phyloP scores from a whole-genome alignment of 2,888 invertebrate species.

The Leucophora obtusa region DNA sequence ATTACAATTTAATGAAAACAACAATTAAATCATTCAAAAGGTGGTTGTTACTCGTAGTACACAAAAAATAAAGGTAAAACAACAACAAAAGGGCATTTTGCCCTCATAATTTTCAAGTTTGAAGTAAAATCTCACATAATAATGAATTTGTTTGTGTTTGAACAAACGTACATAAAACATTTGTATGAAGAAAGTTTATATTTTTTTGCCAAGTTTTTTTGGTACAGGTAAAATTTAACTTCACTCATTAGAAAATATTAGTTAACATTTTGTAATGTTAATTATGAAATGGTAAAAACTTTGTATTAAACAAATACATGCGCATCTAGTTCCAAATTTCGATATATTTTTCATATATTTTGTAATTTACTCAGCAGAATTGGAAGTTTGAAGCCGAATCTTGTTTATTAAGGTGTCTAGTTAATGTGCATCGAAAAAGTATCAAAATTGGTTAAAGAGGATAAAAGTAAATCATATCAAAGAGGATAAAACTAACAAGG shows the following conservation, averaged over 20 bases:
- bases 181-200: constrained; percentile 3
- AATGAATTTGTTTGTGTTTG: constrained; percentile 29
- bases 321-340: too few species aligned
- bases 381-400: too few species aligned
- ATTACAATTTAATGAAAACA: constrained; percentile 63
- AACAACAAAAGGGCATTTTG: constrained; percentile 44
- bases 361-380: too few species aligned
- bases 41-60: constrained; percentile 37
- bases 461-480: too few species aligned
- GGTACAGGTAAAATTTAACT: neutral
- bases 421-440: too few species aligned
- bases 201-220: neutral
- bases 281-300: too few species aligned
- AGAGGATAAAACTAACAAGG: too few species aligned
- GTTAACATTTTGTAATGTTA: too few species aligned
- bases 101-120: constrained; percentile 35
- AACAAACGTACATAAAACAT: constrained; percentile 13
- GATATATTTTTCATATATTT: too few species aligned
- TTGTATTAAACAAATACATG: too few species aligned
- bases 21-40: constrained; percentile 60
- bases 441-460: too few species aligned
- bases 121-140: constrained; percentile 25
- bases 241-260: neutral
- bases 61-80: constrained; percentile 18
- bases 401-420: too few species aligned